Conservation (phyloP, 1,140 invertebrate genomes). For the Tetragonula clypearis region DNA sequence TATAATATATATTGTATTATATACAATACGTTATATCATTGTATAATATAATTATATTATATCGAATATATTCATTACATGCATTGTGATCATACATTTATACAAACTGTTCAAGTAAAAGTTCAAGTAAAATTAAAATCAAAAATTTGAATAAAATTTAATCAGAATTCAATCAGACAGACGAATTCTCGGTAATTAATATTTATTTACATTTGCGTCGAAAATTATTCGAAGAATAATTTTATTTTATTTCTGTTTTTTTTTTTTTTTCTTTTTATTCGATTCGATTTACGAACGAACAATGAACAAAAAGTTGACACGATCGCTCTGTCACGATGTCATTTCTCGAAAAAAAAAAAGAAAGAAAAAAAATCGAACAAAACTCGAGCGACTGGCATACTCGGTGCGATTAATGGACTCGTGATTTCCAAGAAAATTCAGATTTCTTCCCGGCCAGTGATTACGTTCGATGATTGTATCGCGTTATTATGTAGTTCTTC, state of each 20-base stretch:
- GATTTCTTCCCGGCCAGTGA: constrained; percentile 26
- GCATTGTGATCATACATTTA: rapidly evolving
- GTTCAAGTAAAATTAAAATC: neutral
- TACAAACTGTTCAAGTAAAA: neutral
- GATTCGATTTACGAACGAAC: neutral
- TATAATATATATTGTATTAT: too few relatives aligned
- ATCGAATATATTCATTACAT: neutral
- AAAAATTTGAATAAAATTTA: neutral
- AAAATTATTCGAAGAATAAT: too few relatives aligned
- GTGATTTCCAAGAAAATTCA: constrained; percentile 44
- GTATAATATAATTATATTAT: neutral
- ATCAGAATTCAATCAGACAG: too few relatives aligned
- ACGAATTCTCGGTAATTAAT: too few relatives aligned
- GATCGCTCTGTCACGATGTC: neutral
- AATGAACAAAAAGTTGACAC: neutral
- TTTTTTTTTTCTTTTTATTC: too few relatives aligned
- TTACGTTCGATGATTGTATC: constrained; percentile 37
- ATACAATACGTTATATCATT: too few relatives aligned
- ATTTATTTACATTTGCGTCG: too few relatives aligned
- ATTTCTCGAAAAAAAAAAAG: neutral
- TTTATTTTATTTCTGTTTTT: too few relatives aligned
- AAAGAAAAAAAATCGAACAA: neutral
- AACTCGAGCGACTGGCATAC: constrained; percentile 1
- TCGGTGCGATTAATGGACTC: constrained; percentile 24
- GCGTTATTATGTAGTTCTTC: constrained; percentile 31